Base-by-base conservation (phyloP, 2,888 invertebrate genomes). In the Linnaemya vulpina region DNA sequence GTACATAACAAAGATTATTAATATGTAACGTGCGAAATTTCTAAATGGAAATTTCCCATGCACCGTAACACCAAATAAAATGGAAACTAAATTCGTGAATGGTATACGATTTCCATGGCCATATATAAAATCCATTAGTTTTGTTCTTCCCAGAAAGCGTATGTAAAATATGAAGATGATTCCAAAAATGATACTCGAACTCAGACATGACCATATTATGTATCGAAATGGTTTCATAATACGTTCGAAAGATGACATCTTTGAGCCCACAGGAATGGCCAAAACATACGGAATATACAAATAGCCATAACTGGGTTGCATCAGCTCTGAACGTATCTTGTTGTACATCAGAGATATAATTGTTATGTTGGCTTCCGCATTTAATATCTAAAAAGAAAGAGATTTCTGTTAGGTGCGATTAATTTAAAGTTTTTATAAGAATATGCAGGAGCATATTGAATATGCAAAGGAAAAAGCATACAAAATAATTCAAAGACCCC, bases 1-100 rank as follows among this genome's bases (percentile, higher is more conserved):
- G 35, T 89, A 88, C 0, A 90, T 20, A 5, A 91, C 65, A 91
- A 92, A 92, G 7, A 91, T 0, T 0, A 88, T 55, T 1, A 92
- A 86, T n/a, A 92, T 49, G n/a, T 87, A 91, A 0, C 91, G 89
- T 0, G 92, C 90, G 58, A 92, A 91, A 55, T 89, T 92, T 0
- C 90, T 86, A 13, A 86, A 82, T 0, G 91, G 91, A 68, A 88
- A 79, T 15, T 77, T 76, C 5, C 65, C 30, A 3, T 88, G 86
- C 9, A 89, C n/a, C 7, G 84, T 53, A n/a, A 87, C 87, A n/a
- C 91, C 91, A 46, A 90, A 58, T 17, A 91, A 62, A 0, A 86
- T 87, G 38, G 75, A 86, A 83, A 90, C 87, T 10, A 91, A 62
- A 25, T 89, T 88, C 11, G 88, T 88, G 58, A 89, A 87, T 0